Evolutionary conservation across 1,140 invertebrate species (phyloP).

Genomic region (Bacillus rossius): DNA sequence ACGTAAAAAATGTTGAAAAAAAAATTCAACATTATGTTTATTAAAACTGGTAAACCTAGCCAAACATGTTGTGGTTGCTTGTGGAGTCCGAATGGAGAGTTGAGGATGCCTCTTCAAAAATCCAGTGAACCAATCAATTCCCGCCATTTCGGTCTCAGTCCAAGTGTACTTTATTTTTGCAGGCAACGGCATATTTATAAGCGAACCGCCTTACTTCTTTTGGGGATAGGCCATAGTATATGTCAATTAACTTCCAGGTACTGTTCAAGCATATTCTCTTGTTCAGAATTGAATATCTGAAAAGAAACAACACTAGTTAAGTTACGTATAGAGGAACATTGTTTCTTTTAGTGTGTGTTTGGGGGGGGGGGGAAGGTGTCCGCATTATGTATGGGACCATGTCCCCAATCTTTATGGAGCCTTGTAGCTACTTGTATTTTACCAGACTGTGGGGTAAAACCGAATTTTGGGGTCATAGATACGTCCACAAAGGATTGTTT

Average conservation of each 20-base stretch:
- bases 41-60: conserved; percentile 41
- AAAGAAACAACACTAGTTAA: no score
- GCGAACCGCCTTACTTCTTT: conserved; percentile 22
- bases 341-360: no score
- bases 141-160: conserved; percentile 23
- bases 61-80: conserved; percentile 37
- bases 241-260: conserved; percentile 16
- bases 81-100: conserved; percentile 37
- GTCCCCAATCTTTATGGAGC: no score
- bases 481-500: no score
- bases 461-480: no score
- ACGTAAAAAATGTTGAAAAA: conserved; percentile 31
- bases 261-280: conserved; percentile 9
- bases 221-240: conserved; percentile 31
- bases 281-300: conserved; percentile 3
- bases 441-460: no score
- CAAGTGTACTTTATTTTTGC: conserved; percentile 14
- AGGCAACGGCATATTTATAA: conserved; percentile 16
- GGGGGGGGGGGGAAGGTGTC: no score
- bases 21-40: conserved; percentile 30
- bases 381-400: no score
- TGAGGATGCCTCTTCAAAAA: conserved; percentile 39
- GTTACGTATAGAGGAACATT: no score
- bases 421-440: no score
- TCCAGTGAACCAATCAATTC: conserved; percentile 37